phyloP scores from a whole-genome alignment of 2,113 vertebrate genomes.

The Onychostoma macrolepis region DNA sequence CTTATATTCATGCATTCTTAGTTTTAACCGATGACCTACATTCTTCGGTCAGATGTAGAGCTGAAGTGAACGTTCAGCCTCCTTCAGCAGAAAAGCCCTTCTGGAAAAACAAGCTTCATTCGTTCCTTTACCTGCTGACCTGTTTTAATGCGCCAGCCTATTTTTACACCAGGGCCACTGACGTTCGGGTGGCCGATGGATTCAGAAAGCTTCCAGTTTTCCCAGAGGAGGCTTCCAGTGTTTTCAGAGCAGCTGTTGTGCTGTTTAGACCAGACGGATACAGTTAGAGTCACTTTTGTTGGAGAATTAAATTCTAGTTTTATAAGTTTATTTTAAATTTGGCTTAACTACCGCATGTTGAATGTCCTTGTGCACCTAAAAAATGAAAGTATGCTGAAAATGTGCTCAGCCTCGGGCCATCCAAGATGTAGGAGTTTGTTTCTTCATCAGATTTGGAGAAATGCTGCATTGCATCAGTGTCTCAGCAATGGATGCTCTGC shows the following conservation, averaged over 20 bases:
- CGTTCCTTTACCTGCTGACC: slow-evolving; percentile 18
- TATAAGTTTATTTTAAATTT: not conserved
- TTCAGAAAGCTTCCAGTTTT: not conserved
- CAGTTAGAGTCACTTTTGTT: not conserved
- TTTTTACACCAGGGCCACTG: not conserved
- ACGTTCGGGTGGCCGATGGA: not conserved
- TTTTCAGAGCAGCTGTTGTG: not conserved
- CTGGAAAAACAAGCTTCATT: not conserved
- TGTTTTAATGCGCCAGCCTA: not conserved
- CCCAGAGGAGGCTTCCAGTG: slow-evolving; percentile 11
- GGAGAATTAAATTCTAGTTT: not conserved
- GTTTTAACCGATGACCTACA: not conserved
- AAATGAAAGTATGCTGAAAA: not conserved
- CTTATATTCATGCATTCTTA: not conserved
- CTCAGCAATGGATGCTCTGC: too few relatives aligned
- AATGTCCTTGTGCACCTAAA: not conserved
- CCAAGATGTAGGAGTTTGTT: too few relatives aligned
- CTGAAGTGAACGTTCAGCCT: slow-evolving; percentile 6
- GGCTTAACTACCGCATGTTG: too few relatives aligned
- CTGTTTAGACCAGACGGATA: not conserved
- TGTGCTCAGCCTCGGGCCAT: too few relatives aligned
- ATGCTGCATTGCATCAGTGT: too few relatives aligned
- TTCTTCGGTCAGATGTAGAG: not conserved
- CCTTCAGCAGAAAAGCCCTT: slow-evolving; percentile 18
- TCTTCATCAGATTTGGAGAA: too few relatives aligned